Conservation (phyloP, 2,888 invertebrate species). For the Sepioteuthis lessoniana region DNA sequence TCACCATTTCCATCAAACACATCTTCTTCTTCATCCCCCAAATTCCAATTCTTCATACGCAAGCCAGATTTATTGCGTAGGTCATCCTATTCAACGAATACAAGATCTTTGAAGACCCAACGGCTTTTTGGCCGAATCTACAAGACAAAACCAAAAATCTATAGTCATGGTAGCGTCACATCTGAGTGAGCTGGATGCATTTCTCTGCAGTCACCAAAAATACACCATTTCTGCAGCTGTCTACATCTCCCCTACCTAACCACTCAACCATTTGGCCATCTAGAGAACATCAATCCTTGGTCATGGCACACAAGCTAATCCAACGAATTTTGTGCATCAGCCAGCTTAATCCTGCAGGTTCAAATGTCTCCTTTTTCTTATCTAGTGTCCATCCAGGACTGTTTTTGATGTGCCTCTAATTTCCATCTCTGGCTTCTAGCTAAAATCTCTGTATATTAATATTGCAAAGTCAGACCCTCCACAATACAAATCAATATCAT, state of each 20-base stretch:
- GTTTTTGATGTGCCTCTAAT: conserved; percentile 3
- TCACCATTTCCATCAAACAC: neutral
- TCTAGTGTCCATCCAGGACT: conserved; percentile 33
- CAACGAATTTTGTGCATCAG: neutral
- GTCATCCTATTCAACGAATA: neutral
- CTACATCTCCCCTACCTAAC: neutral
- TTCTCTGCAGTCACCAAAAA: neutral
- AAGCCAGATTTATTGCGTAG: neutral
- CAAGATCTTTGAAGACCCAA: conserved; percentile 4
- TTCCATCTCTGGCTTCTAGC: neutral
- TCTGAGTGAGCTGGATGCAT: neutral
- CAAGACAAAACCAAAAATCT: neutral
- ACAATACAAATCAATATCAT: no score
- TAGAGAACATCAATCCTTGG: neutral
- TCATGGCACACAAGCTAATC: conserved; percentile 6
- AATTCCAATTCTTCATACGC: neutral
- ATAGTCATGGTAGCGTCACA: neutral
- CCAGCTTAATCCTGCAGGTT: conserved; percentile 33
- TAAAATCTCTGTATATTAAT: no score
- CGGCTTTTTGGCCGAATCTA: neutral
- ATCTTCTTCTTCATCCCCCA: neutral
- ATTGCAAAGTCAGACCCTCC: no score
- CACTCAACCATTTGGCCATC: neutral
- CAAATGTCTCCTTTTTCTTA: conserved; percentile 33
- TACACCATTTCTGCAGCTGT: neutral